phyloP scores from a whole-genome alignment of 1,140 invertebrate genomes.

The Lanistes nyassanus region DNA sequence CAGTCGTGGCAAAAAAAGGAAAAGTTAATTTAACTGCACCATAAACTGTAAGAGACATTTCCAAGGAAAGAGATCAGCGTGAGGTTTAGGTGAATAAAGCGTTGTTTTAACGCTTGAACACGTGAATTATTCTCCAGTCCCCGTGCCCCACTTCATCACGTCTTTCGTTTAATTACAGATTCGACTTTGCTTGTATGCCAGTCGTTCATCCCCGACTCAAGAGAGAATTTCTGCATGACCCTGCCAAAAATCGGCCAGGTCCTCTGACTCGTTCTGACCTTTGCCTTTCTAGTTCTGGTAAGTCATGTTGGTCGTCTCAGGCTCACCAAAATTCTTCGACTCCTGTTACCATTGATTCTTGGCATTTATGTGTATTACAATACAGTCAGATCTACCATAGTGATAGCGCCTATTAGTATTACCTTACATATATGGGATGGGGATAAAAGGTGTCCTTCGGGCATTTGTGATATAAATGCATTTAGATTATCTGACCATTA shows the following conservation, averaged over 20 bases:
- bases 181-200: slow-evolving; percentile 74
- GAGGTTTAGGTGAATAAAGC: too few relatives aligned
- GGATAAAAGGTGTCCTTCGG: too few relatives aligned
- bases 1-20: background rate
- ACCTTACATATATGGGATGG: too few relatives aligned
- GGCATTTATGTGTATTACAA: background rate
- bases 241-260: slow-evolving; percentile 68
- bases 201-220: slow-evolving; percentile 74
- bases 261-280: slow-evolving; percentile 77
- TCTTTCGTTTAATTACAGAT: slow-evolving; percentile 68
- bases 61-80: too few relatives aligned
- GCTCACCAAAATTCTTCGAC: background rate
- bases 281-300: slow-evolving; percentile 73
- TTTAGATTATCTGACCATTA: too few relatives aligned
- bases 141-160: background rate
- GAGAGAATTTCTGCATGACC: slow-evolving; percentile 72
- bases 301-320: background rate
- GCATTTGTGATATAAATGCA: too few relatives aligned
- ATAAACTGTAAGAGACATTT: slow-evolving; percentile 12
- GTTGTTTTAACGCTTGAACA: background rate
- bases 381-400: too few relatives aligned
- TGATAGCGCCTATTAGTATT: too few relatives aligned
- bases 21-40: slow-evolving; percentile 25
- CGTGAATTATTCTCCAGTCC: slow-evolving; percentile 4
- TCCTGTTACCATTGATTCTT: background rate